Evolutionary conservation across 1,140 invertebrate genomes (phyloP).

Genomic region (Calephelis virginiensis): DNA sequence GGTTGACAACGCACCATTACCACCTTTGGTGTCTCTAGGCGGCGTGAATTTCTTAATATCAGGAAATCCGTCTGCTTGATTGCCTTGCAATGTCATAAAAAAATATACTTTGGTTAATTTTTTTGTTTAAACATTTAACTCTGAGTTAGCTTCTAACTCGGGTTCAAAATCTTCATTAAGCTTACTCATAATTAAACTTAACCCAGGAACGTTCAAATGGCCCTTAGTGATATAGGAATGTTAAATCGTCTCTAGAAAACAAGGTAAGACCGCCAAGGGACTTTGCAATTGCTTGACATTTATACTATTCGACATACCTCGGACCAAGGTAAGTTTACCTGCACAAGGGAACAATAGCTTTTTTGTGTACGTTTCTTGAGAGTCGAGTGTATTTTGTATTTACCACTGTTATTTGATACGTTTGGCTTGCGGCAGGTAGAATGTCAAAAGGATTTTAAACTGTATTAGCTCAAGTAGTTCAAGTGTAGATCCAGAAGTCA

Average conservation of each 20-base stretch:
- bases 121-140: no score
- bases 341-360: constrained; percentile 30
- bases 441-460: not conserved
- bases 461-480: not conserved
- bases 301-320: not conserved
- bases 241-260: not conserved
- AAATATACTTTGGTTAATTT: no score
- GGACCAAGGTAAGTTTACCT: constrained; percentile 26
- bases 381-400: constrained; percentile 27
- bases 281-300: not conserved
- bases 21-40: no score
- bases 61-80: no score
- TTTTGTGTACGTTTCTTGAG: constrained; percentile 30
- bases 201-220: no score
- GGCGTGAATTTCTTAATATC: no score
- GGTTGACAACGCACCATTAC: no score
- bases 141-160: no score
- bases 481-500: not conserved
- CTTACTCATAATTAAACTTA: no score
- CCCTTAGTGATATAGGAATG: no score
- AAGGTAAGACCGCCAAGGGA: not conserved
- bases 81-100: no score
- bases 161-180: no score
- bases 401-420: constrained; percentile 31
- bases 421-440: constrained; percentile 27